Evolutionary conservation across 2,888 invertebrate species (phyloP).

Genomic region (Oeneis ivallda): DNA sequence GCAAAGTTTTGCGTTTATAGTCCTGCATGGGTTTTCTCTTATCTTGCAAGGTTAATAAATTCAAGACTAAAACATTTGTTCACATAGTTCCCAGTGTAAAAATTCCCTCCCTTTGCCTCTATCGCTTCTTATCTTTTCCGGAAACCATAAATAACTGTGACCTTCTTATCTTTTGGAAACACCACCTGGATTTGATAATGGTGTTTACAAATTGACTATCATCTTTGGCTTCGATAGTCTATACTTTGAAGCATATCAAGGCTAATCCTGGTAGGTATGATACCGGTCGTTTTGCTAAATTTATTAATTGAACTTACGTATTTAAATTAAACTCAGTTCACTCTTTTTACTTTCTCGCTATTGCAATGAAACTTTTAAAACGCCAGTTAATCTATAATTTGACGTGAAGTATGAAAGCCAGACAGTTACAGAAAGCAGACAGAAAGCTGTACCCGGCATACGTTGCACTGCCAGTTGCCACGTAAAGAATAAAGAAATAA

Average conservation of each 20-base stretch:
- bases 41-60: constrained; percentile 1
- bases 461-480: no score
- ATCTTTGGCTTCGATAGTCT: neutral
- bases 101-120: constrained; percentile 7
- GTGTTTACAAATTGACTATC: constrained; percentile 1
- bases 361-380: no score
- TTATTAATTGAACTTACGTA: no score
- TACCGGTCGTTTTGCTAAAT: no score
- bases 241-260: neutral
- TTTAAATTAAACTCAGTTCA: no score
- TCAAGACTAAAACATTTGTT: neutral
- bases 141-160: constrained; percentile 48
- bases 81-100: constrained; percentile 16
- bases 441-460: no score
- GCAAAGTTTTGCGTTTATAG: neutral
- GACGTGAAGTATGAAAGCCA: no score
- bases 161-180: constrained; percentile 47
- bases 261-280: neutral
- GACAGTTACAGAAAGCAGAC: no score
- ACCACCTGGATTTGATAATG: constrained; percentile 7
- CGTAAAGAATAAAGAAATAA: no score
- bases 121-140: constrained; percentile 37
- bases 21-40: neutral
- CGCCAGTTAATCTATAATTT: no score
- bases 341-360: no score